Conservation (phyloP, 1,140 invertebrate genomes). For the Zaprionus camerounensis region DNA sequence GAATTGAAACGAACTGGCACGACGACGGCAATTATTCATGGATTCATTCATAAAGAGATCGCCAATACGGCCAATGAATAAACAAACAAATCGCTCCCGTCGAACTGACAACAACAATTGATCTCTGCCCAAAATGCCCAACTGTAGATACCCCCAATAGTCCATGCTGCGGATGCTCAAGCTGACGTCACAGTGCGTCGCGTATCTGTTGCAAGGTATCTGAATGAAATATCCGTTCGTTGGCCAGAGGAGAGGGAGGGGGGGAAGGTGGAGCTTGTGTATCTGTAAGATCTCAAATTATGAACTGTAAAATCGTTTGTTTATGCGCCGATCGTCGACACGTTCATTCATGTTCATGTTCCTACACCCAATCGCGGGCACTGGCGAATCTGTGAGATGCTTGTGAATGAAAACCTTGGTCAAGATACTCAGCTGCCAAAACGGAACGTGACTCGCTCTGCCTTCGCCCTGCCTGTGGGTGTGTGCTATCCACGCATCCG, state of each 20-base stretch:
- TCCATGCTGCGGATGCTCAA: constrained; percentile 23
- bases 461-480: constrained; percentile 19
- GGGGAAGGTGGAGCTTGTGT: constrained; percentile 26
- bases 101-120: constrained; percentile 72
- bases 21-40: constrained; percentile 72
- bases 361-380: constrained; percentile 6
- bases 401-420: constrained; percentile 44
- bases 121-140: constrained; percentile 56
- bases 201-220: neutral
- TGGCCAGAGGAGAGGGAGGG: neutral
- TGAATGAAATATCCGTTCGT: constrained; percentile 67
- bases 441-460: constrained; percentile 50
- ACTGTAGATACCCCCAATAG: constrained; percentile 5
- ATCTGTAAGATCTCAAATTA: constrained; percentile 71
- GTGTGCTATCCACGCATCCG: constrained; percentile 57
- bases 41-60: constrained; percentile 81
- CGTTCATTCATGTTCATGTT: constrained; percentile 46
- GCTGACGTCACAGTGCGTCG: constrained; percentile 40
- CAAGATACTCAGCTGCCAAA: constrained; percentile 39
- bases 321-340: constrained; percentile 55
- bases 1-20: constrained; percentile 44
- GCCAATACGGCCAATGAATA: constrained; percentile 53
- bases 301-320: constrained; percentile 62
- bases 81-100: constrained; percentile 68
- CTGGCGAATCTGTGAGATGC: constrained; percentile 7